Percentiles rank a stretch among this genome's conserved stretches.
These are phyloP conservation scores for Cancer borealis DNA, from an alignment of 2,888 invertebrate species.

Conservation along the genomic window DNA sequence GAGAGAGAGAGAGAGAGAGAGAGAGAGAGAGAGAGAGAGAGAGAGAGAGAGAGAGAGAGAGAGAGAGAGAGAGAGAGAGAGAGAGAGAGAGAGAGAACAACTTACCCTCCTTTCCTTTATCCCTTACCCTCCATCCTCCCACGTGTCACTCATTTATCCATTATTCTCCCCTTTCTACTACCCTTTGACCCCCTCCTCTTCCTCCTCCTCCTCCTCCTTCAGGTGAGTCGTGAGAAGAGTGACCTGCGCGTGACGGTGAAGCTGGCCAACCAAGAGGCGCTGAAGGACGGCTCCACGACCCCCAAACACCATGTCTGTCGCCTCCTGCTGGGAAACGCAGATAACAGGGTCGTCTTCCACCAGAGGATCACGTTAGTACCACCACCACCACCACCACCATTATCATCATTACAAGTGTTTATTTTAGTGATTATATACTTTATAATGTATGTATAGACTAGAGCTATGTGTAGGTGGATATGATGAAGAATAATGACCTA, in stretches of 20 bases:
- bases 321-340: constrained; percentile 85
- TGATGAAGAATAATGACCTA: not conserved
- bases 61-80: too few species aligned
- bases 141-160: not conserved
- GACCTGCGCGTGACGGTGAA: constrained; percentile 70
- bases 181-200: not conserved
- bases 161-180: not conserved
- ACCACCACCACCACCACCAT: not conserved
- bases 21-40: constrained; percentile 22
- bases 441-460: too few species aligned
- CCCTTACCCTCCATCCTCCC: not conserved
- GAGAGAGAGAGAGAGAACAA: too few species aligned
- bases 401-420: not conserved
- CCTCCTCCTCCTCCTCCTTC: not conserved
- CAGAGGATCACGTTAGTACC: constrained; percentile 83
- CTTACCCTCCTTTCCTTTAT: not conserved
- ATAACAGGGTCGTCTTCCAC: constrained; percentile 84
- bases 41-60: not conserved
- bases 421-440: not conserved
- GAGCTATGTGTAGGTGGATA: too few species aligned
- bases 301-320: constrained; percentile 83
- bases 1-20: not conserved
- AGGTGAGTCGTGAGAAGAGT: constrained; percentile 64
- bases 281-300: constrained; percentile 81
- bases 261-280: constrained; percentile 58